These are phyloP conservation scores for Notechis scutatus DNA, from an alignment of 2,113 vertebrate genomes.

Conservation along the genomic window DNA sequence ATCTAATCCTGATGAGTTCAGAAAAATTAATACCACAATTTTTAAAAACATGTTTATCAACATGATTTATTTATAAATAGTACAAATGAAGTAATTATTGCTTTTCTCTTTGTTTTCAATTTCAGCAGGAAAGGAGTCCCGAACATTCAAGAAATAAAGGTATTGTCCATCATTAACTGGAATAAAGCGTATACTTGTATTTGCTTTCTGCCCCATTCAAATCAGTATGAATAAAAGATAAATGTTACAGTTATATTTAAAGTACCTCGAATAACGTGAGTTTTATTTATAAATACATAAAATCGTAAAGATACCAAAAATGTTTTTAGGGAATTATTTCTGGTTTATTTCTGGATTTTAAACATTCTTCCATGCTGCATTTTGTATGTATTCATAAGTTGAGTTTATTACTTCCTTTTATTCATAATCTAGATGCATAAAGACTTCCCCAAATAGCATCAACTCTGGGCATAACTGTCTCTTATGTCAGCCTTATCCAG, in stretches of 20 bases:
- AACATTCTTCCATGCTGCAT: background rate
- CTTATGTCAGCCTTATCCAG: background rate
- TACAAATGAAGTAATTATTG: background rate
- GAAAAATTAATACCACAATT: background rate
- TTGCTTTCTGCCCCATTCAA: background rate
- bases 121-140: constrained; percentile 75
- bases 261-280: background rate
- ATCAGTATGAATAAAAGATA: constrained; percentile 1
- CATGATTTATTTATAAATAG: background rate
- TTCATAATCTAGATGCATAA: background rate
- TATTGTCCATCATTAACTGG: constrained; percentile 39
- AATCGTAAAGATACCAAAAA: background rate
- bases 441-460: background rate
- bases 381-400: background rate
- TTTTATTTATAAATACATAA: constrained; percentile 1
- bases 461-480: background rate
- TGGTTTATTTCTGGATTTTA: background rate
- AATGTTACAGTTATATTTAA: background rate
- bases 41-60: background rate
- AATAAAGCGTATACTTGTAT: background rate
- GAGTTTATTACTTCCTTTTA: background rate
- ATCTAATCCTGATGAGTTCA: background rate
- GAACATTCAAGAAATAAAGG: constrained; percentile 72
- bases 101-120: constrained; percentile 64
- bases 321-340: constrained; percentile 3